Percentiles rank a stretch among this genome's conserved stretches.
Evolutionary conservation across 2,113 vertebrate genomes (phyloP).

Genomic region (Pseudolaguvia tuberculata): DNA sequence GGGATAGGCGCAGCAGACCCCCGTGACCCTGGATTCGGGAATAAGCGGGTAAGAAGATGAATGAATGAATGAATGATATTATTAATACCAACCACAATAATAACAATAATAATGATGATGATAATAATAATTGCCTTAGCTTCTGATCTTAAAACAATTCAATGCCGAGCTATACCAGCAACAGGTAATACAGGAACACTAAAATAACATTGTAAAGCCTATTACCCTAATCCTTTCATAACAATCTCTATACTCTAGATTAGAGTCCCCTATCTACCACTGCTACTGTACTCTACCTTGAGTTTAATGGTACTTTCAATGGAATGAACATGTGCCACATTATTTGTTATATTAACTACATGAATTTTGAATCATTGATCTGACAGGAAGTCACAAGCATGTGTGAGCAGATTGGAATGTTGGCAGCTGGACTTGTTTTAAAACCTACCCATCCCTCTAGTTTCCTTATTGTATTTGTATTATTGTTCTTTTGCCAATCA

Average conservation of each 20-base stretch:
- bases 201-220: slow-evolving; percentile 63
- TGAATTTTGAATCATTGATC: too few relatives aligned
- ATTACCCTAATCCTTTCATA: slow-evolving; percentile 63
- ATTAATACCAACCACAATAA: neutral
- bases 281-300: neutral
- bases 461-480: neutral
- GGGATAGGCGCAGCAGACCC: too few relatives aligned
- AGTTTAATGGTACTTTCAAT: neutral
- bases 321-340: neutral
- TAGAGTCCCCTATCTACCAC: neutral
- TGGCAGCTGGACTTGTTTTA: neutral
- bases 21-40: too few relatives aligned
- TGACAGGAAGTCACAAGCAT: neutral
- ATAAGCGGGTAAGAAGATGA: too few relatives aligned
- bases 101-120: neutral
- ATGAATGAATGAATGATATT: too few relatives aligned
- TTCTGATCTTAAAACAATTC: slow-evolving; percentile 34
- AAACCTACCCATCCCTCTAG: neutral
- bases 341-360: neutral
- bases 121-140: slow-evolving; percentile 19
- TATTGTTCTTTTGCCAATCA: neutral
- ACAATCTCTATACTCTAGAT: slow-evolving; percentile 4
- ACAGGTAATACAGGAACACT: slow-evolving; percentile 43
- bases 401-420: slow-evolving; percentile 14
- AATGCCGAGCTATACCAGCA: slow-evolving; percentile 30